These are phyloP conservation scores for Cotesia chilonis DNA, from an alignment of 1,140 invertebrate genomes.

Conservation along the genomic window DNA sequence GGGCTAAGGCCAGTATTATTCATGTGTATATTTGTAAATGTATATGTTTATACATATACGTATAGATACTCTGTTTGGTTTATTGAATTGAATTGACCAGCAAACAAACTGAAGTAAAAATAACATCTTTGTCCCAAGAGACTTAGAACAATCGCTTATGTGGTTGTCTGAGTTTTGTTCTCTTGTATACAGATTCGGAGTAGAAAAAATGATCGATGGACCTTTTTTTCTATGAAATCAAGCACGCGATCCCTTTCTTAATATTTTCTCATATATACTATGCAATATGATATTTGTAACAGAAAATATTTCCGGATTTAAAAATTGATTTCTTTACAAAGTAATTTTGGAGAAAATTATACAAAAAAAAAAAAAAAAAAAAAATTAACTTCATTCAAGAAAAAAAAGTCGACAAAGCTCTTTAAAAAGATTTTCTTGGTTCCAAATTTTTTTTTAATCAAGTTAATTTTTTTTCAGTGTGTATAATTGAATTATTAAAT, in stretches of 20 bases:
- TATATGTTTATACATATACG: not conserved
- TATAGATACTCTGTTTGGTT: slow-evolving; percentile 15
- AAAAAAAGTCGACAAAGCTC: no score
- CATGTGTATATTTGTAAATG: not conserved
- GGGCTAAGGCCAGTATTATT: not conserved
- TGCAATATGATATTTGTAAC: not conserved
- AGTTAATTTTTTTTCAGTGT: no score
- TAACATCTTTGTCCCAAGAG: slow-evolving; percentile 31
- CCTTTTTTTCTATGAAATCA: slow-evolving; percentile 2
- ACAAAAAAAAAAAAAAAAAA: no score
- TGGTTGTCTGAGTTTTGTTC: slow-evolving; percentile 26
- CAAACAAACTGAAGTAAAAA: slow-evolving; percentile 42
- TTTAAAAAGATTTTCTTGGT: no score
- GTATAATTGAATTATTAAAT: no score
- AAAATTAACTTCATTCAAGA: not conserved
- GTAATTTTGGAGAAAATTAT: no score
- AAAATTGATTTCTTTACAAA: no score
- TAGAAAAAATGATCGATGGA: slow-evolving; percentile 41
- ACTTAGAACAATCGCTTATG: slow-evolving; percentile 20
- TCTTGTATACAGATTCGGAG: no score
- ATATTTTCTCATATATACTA: slow-evolving; percentile 8
- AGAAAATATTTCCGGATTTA: no score
- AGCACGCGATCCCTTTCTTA: slow-evolving; percentile 5
- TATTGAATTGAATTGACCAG: slow-evolving; percentile 38
- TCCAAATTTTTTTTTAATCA: no score